These are phyloP conservation scores for Epinotia ramella DNA, from an alignment of 2,888 invertebrate species.

Conservation along the genomic window DNA sequence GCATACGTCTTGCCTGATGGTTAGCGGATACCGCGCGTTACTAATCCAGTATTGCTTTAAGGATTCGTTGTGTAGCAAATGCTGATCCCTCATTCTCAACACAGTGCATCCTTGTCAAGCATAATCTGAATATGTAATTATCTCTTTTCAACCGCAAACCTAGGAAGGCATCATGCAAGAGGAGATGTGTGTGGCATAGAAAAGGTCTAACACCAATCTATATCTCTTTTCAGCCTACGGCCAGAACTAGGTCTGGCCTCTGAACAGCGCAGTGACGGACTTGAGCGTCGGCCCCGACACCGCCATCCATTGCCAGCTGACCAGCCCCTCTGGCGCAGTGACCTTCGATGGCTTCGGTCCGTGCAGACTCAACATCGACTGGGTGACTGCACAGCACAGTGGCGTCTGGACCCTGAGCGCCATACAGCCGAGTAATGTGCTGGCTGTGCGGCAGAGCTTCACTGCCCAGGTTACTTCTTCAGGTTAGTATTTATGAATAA, in stretches of 20 bases:
- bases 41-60: no score
- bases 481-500: slow-evolving; percentile 56
- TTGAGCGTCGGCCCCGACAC: slow-evolving; percentile 62
- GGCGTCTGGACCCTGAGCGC: slow-evolving; percentile 68
- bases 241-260: slow-evolving; percentile 49
- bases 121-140: no score
- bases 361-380: slow-evolving; percentile 63
- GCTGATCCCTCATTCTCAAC: no score
- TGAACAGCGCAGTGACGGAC: slow-evolving; percentile 56
- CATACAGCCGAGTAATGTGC: slow-evolving; percentile 60
- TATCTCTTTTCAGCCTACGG: slow-evolving; percentile 19
- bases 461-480: slow-evolving; percentile 55
- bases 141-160: no score
- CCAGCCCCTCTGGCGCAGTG: slow-evolving; percentile 53
- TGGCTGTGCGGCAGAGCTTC: slow-evolving; percentile 56
- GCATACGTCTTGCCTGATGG: no score
- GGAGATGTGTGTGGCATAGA: no score
- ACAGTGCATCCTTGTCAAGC: no score
- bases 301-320: slow-evolving; percentile 67
- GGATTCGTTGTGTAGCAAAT: no score
- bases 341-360: slow-evolving; percentile 68
- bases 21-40: no score
- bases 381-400: slow-evolving; percentile 57
- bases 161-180: no score
- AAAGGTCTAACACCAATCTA: no score